Evolutionary conservation across 1,140 invertebrate species (phyloP).

Genomic region (Scaptomyza montana): DNA sequence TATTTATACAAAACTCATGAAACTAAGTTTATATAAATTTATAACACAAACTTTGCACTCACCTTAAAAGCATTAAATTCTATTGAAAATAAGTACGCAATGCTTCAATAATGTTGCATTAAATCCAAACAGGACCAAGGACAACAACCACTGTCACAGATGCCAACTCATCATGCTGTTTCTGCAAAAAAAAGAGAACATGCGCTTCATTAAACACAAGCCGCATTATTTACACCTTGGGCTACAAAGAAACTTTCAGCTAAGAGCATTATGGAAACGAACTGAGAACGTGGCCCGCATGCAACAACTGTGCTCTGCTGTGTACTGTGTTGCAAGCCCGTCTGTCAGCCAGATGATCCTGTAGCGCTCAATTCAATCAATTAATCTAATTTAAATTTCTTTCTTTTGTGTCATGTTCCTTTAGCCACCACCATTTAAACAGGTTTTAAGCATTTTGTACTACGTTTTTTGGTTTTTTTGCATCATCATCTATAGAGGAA

Average conservation of each 20-base stretch:
- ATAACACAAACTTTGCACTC: too few species aligned
- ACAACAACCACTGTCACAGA: conserved; percentile 12
- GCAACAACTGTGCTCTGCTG: conserved; percentile 63
- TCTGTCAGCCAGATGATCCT: conserved; percentile 33
- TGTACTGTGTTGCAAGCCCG: conserved; percentile 21
- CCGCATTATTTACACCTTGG: conserved; percentile 79
- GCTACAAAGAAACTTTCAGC: conserved; percentile 32
- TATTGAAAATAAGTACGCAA: not conserved
- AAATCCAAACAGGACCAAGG: not conserved
- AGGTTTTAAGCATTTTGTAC: conserved; percentile 54
- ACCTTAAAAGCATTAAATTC: not conserved
- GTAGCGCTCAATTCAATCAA: conserved; percentile 75
- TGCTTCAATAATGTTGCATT: not conserved
- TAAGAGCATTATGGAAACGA: conserved; percentile 53
- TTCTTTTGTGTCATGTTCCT: conserved; percentile 59
- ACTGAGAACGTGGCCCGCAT: conserved; percentile 62
- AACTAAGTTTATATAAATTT: too few species aligned
- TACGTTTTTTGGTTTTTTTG: conserved; percentile 45
- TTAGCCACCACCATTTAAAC: conserved; percentile 70
- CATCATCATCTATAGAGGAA: conserved; percentile 52
- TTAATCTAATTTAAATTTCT: conserved; percentile 83
- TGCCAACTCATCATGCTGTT: conserved; percentile 3
- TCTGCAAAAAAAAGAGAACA: conserved; percentile 14
- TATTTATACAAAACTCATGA: too few species aligned
- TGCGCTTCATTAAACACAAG: conserved; percentile 75